A percentile compares a stretch with the other conserved stretches of the same genome.
These are phyloP conservation scores for Macropus fuliginosus DNA, from an alignment of 2,797 vertebrate species.

Conservation along the genomic window DNA sequence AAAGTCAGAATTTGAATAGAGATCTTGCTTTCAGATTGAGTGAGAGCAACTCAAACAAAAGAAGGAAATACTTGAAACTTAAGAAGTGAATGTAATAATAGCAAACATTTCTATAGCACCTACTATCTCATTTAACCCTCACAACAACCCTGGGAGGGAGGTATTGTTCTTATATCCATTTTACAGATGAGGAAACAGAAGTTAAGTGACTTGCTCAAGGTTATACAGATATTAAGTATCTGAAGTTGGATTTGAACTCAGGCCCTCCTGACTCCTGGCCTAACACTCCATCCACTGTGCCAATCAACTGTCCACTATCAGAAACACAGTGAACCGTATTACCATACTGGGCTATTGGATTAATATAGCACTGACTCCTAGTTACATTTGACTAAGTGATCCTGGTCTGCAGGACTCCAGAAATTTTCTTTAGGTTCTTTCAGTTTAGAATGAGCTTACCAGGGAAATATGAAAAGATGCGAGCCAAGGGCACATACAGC, in stretches of 20 bases:
- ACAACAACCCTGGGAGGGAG: background rate
- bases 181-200: background rate
- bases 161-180: background rate
- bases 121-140: background rate
- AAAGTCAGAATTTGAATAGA: background rate
- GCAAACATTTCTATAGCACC: background rate
- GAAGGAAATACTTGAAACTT: background rate
- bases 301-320: background rate
- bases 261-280: background rate
- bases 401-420: background rate
- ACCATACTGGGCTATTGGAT: background rate
- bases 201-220: background rate
- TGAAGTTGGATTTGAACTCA: background rate
- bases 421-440: constrained; percentile 8
- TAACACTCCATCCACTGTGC: background rate
- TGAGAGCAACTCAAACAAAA: background rate
- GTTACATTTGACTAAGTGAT: constrained; percentile 10
- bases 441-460: constrained; percentile 26
- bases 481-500: background rate
- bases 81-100: background rate
- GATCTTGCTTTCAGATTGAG: background rate
- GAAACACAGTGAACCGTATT: background rate
- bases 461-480: background rate
- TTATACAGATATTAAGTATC: background rate
- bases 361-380: constrained; percentile 52